Percentiles rank a stretch among this genome's conserved stretches.
These are phyloP conservation scores for Antechinus stuartii DNA, from an alignment of 2,113 vertebrate species.

Conservation along the genomic window DNA sequence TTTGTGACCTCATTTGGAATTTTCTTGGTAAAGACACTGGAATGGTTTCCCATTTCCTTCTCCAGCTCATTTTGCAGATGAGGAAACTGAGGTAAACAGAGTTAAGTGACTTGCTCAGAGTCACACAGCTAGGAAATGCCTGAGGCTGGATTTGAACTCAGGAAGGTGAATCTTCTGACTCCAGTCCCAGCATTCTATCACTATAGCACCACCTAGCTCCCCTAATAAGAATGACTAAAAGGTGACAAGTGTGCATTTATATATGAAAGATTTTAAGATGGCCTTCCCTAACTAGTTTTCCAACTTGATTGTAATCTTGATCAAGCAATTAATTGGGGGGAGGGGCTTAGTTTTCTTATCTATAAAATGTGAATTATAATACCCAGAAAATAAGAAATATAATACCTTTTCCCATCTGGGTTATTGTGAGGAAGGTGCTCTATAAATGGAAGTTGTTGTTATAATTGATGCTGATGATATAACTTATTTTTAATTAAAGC, in stretches of 20 bases:
- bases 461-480: neutral
- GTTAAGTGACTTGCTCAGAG: neutral
- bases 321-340: neutral
- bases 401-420: neutral
- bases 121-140: neutral
- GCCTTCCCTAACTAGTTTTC: neutral
- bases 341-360: neutral
- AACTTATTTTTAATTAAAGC: neutral
- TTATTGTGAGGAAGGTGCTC: neutral
- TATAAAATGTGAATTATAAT: neutral
- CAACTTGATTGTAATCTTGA: neutral
- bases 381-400: too few species aligned
- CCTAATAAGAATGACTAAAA: neutral
- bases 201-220: neutral
- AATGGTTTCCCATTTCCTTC: neutral
- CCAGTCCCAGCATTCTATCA: neutral
- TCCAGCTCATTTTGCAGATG: neutral
- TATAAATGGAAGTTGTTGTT: neutral
- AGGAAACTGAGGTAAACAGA: neutral
- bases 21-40: neutral
- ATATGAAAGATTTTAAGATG: neutral
- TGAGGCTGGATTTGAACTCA: too few species aligned
- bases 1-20: neutral
- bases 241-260: neutral
- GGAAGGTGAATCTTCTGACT: neutral